Evolutionary conservation across 1,140 invertebrate genomes (phyloP).

Genomic region (Drosophila burlai): DNA sequence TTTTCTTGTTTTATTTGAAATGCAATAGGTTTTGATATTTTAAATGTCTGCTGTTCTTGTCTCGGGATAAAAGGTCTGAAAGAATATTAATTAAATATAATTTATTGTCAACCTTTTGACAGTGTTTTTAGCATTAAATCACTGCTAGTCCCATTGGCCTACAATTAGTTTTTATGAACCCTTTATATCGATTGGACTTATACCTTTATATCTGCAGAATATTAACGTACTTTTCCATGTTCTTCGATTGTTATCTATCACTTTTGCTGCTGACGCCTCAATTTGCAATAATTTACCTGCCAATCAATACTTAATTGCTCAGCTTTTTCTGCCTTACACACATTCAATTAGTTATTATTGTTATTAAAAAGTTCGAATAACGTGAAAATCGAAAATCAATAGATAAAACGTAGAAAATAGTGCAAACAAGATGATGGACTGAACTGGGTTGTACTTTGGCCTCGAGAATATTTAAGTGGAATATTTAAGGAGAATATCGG

Average conservation of each 20-base stretch:
- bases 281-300: slow-evolving; percentile 26
- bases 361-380: slow-evolving; percentile 45
- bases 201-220: background rate
- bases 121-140: background rate
- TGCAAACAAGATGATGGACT: slow-evolving; percentile 26
- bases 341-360: slow-evolving; percentile 15
- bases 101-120: background rate
- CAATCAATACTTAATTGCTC: slow-evolving; percentile 32
- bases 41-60: too few relatives aligned
- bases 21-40: background rate
- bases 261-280: slow-evolving; percentile 2
- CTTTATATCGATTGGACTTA: slow-evolving; percentile 11
- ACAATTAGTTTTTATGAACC: background rate
- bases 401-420: slow-evolving; percentile 25
- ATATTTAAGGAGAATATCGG: slow-evolving; percentile 3
- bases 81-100: background rate
- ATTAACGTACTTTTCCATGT: slow-evolving; percentile 12
- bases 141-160: background rate
- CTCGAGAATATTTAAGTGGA: slow-evolving; percentile 28
- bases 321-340: background rate
- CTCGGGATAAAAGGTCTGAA: too few relatives aligned
- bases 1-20: too few relatives aligned
- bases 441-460: too few relatives aligned
- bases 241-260: background rate
- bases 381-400: slow-evolving; percentile 55